Conservation (phyloP, 2,888 invertebrate genomes). For the Schizaphis graminum region DNA sequence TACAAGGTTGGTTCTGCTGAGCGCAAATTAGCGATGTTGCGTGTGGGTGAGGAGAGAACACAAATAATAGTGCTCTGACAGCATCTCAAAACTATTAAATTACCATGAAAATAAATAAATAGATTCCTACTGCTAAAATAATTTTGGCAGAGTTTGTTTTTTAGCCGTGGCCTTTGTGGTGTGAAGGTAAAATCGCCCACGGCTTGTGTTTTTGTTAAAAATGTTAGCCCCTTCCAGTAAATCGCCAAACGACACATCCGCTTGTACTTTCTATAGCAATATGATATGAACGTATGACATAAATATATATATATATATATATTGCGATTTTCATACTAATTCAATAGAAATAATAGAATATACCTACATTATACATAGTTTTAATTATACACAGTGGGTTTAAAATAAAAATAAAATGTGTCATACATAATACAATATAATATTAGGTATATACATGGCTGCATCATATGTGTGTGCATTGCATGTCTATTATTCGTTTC, state of each 20-base stretch:
- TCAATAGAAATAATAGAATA: no score
- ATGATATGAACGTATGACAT: neutral
- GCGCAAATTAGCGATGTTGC: neutral
- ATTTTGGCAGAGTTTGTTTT: neutral
- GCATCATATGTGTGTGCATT: neutral
- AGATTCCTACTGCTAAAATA: neutral
- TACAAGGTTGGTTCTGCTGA: neutral
- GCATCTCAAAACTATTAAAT: constrained; percentile 1
- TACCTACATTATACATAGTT: neutral
- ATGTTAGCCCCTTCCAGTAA: neutral
- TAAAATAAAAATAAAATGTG: neutral
- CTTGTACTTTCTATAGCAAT: neutral
- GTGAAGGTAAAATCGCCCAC: neutral
- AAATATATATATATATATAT: neutral
- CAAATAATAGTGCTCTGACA: neutral
- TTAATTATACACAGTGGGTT: neutral
- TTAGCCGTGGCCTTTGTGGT: neutral
- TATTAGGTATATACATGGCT: neutral
- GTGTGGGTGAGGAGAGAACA: neutral
- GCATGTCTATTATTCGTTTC: neutral
- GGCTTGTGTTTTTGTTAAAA: neutral
- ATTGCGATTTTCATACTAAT: neutral
- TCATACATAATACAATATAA: neutral
- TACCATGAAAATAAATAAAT: neutral
- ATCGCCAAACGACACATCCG: neutral